These are phyloP conservation scores for Drosophila atripex DNA, from an alignment of 2,888 invertebrate genomes.

Conservation along the genomic window DNA sequence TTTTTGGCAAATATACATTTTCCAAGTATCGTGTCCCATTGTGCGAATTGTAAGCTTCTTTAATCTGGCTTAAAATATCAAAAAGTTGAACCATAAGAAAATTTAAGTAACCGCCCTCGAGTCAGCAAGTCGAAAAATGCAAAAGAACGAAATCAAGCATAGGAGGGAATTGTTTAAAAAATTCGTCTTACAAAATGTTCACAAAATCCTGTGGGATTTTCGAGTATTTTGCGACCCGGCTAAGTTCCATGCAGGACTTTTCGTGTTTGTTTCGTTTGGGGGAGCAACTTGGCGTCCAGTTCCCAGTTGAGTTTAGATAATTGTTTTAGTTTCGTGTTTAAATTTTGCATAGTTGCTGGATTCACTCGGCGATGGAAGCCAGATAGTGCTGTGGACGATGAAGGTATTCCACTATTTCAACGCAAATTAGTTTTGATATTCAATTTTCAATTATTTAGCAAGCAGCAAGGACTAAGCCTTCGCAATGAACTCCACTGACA, in stretches of 20 bases:
- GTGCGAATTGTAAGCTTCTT: constrained; percentile 31
- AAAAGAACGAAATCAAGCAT: constrained; percentile 54
- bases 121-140: constrained; percentile 21
- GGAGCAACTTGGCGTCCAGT: constrained; percentile 25
- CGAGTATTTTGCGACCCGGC: constrained; percentile 44
- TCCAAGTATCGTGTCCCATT: not conserved
- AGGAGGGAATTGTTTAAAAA: constrained; percentile 66
- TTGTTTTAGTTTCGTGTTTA: constrained; percentile 66
- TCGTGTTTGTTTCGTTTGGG: constrained; percentile 14
- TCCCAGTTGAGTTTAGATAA: constrained; percentile 56
- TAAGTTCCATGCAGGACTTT: constrained; percentile 15
- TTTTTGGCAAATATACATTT: not conserved
- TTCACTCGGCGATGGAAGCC: constrained; percentile 5
- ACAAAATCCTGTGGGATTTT: constrained; percentile 56
- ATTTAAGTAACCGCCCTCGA: constrained; percentile 56
- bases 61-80: constrained; percentile 67
- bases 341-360: constrained; percentile 48
- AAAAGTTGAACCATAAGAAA: constrained; percentile 70
- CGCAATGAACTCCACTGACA: not conserved
- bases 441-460: not conserved
- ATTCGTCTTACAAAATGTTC: constrained; percentile 59
- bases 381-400: not conserved
- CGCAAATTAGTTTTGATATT: not conserved
- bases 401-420: not conserved
- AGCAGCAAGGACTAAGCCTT: not conserved